Percentiles rank a stretch among this genome's conserved stretches.
Evolutionary conservation across 2,888 invertebrate species (phyloP).

Genomic region (Pollenia labialis): DNA sequence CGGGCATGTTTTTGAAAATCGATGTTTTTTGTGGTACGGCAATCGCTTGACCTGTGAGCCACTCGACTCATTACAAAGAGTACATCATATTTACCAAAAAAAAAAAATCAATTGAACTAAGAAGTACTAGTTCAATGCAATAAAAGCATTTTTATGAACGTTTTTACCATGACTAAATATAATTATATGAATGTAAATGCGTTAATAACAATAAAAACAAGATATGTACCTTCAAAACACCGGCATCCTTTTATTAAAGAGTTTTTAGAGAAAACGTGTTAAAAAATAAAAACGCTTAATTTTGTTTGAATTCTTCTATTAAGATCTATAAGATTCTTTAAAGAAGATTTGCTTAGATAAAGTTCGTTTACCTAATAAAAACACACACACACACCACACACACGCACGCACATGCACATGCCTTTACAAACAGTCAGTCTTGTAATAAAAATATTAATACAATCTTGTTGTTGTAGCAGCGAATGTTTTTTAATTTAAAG

Average conservation of each 20-base stretch:
- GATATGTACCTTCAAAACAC: constrained; percentile 4
- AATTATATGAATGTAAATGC: background rate
- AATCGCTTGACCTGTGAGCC: too few relatives aligned
- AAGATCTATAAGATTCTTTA: constrained; percentile 23
- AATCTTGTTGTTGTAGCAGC: constrained; percentile 52
- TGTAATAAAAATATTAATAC: constrained; percentile 57
- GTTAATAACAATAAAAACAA: background rate
- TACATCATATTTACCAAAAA: too few relatives aligned
- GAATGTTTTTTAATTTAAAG: constrained; percentile 30
- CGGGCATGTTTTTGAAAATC: too few relatives aligned
- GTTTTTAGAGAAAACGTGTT: background rate
- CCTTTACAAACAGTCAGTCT: background rate
- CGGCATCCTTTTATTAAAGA: constrained; percentile 17
- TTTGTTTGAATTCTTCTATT: constrained; percentile 19
- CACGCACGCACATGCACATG: background rate
- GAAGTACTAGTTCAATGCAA: too few relatives aligned
- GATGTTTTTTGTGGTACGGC: too few relatives aligned
- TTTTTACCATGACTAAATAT: too few relatives aligned
- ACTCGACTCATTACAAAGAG: too few relatives aligned
- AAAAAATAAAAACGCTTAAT: constrained; percentile 22
- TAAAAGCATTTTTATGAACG: too few relatives aligned
- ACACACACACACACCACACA: background rate
- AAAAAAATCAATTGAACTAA: too few relatives aligned
- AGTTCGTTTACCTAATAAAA: constrained; percentile 20
- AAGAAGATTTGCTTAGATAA: constrained; percentile 34